These are phyloP conservation scores for Psilopsiagon aymara DNA, from an alignment of 2,113 vertebrate species.

Conservation along the genomic window DNA sequence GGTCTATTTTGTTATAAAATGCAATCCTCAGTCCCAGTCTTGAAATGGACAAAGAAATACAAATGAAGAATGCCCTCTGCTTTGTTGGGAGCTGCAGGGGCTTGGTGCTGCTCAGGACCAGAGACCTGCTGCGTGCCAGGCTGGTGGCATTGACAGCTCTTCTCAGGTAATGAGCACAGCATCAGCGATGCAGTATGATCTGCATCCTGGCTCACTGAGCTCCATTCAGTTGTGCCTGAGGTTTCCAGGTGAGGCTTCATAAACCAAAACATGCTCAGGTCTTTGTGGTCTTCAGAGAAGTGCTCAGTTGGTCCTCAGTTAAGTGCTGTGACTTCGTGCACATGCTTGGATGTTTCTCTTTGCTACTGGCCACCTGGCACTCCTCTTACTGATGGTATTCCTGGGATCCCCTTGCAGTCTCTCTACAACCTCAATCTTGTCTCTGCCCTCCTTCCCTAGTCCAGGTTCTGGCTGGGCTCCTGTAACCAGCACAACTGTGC, in stretches of 20 bases:
- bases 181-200: not conserved
- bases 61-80: not conserved
- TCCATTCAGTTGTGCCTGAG: not conserved
- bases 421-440: not conserved
- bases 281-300: not conserved
- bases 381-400: not conserved
- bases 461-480: not conserved
- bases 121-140: not conserved
- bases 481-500: not conserved
- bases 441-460: not conserved
- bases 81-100: not conserved
- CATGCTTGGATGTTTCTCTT: not conserved
- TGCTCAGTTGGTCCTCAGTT: too few species aligned
- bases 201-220: not conserved
- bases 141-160: not conserved
- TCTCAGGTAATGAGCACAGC: not conserved
- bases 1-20: not conserved
- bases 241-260: not conserved
- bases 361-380: not conserved
- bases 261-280: not conserved
- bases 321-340: not conserved
- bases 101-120: not conserved
- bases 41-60: not conserved
- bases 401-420: not conserved
- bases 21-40: not conserved